A percentile compares a stretch with the other conserved stretches of the same genome.
These are phyloP conservation scores for Phalacrocorax carbo DNA, from an alignment of 2,113 vertebrate genomes.

Conservation along the genomic window DNA sequence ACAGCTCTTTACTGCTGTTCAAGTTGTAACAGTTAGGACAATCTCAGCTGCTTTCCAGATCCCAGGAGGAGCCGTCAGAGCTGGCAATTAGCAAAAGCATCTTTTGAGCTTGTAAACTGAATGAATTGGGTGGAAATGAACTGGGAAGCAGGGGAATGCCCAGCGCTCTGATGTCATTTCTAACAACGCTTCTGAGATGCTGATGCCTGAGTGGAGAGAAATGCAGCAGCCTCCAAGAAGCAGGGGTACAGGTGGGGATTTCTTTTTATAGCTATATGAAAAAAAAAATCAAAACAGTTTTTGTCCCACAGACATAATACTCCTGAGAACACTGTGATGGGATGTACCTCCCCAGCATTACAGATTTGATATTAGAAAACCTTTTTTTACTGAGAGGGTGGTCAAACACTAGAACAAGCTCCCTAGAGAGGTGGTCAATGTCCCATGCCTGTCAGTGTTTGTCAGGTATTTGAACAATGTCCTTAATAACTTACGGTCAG, in stretches of 20 bases:
- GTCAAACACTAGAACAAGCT: neutral
- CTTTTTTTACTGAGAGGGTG: neutral
- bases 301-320: neutral
- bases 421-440: neutral
- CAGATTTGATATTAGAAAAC: neutral
- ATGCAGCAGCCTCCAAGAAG: neutral
- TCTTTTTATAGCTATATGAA: neutral
- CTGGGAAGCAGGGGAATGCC: neutral
- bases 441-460: neutral
- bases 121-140: neutral
- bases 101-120: neutral
- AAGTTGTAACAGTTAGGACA: neutral
- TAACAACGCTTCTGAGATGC: neutral
- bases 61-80: neutral
- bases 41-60: neutral
- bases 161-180: accelerated
- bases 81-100: slow-evolving; percentile 25
- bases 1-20: neutral
- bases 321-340: neutral
- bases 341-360: neutral
- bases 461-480: neutral
- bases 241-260: neutral
- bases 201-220: neutral
- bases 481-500: neutral
- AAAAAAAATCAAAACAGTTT: neutral